Evolutionary conservation across 2,113 vertebrate genomes (phyloP).

Genomic region (Glaucomys volans): DNA sequence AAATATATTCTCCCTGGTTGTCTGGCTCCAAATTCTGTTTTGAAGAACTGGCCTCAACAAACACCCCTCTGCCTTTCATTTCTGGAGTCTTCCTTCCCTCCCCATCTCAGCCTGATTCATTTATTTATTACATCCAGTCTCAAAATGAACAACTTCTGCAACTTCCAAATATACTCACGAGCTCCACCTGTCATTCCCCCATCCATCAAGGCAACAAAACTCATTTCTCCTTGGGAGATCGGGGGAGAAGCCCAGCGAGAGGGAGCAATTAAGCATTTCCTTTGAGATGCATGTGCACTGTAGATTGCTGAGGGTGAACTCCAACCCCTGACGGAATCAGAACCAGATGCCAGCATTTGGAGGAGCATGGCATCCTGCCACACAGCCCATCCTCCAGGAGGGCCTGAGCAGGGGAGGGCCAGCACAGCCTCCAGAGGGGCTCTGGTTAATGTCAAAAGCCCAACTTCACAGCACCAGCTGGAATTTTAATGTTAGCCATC

Average conservation of each 20-base stretch:
- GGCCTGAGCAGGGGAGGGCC: accelerated
- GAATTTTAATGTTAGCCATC: neutral
- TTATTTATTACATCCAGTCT: neutral
- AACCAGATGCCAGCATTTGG: constrained; percentile 64
- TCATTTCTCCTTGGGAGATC: constrained; percentile 51
- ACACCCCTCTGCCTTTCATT: neutral
- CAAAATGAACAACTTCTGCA: constrained; percentile 20
- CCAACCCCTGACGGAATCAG: constrained; percentile 40
- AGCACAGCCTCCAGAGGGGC: neutral
- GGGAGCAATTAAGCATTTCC: constrained; percentile 61
- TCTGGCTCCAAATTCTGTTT: neutral
- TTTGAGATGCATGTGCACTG: constrained; percentile 63
- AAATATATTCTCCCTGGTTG: neutral
- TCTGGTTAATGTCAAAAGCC: constrained; percentile 46
- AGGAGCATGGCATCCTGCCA: neutral
- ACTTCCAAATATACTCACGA: neutral
- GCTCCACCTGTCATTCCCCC: neutral
- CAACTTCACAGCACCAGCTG: neutral
- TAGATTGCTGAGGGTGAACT: constrained; percentile 32
- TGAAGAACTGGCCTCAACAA: neutral
- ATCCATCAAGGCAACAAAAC: constrained; percentile 46
- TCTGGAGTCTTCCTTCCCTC: neutral
- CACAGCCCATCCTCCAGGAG: neutral
- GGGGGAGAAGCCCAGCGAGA: neutral
- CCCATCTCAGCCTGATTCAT: neutral